A percentile compares a stretch with the other conserved stretches of the same genome.
phyloP scores from a whole-genome alignment of 2,113 vertebrate genomes.

The Eptesicus fuscus region DNA sequence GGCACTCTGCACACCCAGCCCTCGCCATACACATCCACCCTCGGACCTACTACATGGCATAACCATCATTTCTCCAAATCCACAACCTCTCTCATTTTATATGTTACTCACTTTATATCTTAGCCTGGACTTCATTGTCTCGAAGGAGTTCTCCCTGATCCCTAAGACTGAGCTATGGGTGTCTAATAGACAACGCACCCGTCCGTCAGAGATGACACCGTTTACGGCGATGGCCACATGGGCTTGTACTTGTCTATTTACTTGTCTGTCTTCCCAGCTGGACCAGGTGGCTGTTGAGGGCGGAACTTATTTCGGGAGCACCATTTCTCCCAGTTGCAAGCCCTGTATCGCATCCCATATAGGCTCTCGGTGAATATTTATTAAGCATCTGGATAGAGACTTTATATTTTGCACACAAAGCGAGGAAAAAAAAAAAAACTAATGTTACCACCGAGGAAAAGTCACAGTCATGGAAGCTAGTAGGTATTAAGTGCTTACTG shows the following conservation, averaged over 20 bases:
- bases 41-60: neutral
- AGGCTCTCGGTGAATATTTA: neutral
- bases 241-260: neutral
- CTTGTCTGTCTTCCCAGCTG: neutral
- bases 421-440: neutral
- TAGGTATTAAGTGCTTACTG: neutral
- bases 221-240: neutral
- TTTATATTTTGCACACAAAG: neutral
- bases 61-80: neutral
- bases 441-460: neutral
- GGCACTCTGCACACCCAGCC: neutral
- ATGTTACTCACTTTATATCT: neutral
- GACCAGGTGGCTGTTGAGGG: neutral
- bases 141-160: neutral
- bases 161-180: neutral
- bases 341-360: neutral
- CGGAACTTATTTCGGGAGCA: neutral
- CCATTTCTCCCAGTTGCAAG: neutral
- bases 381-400: neutral
- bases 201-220: neutral
- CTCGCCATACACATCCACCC: rapidly evolving
- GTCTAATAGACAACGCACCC: neutral
- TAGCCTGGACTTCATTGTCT: neutral
- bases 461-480: neutral
- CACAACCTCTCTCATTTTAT: neutral